A percentile compares a stretch with the other conserved stretches of the same genome.
These are phyloP conservation scores for Eptesicus fuscus DNA, from an alignment of 2,113 vertebrate species.

Conservation along the genomic window DNA sequence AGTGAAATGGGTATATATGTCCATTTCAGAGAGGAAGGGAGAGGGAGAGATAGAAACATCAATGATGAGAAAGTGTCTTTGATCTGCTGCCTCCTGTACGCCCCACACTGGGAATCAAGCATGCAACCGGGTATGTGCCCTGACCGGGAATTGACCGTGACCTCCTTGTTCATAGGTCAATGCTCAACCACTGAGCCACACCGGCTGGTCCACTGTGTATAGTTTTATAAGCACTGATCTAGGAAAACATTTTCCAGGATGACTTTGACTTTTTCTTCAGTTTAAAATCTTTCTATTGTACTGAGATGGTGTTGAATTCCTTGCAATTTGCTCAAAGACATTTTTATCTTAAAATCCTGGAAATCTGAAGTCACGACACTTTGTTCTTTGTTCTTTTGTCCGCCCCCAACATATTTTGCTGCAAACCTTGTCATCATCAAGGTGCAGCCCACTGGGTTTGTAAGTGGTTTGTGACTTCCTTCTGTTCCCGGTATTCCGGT, in stretches of 20 bases:
- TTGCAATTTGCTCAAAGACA: constrained; percentile 1
- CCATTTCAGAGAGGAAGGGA: too few relatives aligned
- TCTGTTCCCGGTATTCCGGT: background rate
- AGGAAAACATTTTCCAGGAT: background rate
- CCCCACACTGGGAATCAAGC: too few relatives aligned
- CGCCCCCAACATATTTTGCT: constrained; percentile 16
- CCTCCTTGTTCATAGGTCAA: too few relatives aligned
- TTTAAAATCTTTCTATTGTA: background rate
- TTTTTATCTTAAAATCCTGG: constrained; percentile 46
- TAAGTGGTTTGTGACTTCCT: constrained; percentile 33
- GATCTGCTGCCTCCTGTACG: too few relatives aligned
- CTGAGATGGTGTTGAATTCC: background rate
- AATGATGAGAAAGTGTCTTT: too few relatives aligned
- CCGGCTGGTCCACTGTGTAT: background rate
- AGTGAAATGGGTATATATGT: too few relatives aligned
- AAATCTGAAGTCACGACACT: background rate
- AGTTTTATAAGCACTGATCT: background rate
- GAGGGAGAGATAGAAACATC: too few relatives aligned
- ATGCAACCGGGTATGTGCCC: too few relatives aligned
- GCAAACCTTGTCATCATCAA: constrained; percentile 11
- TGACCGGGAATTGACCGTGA: too few relatives aligned
- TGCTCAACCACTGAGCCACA: too few relatives aligned
- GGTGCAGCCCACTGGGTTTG: background rate
- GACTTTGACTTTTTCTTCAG: background rate
- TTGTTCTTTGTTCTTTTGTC: constrained; percentile 59